Percentiles rank a stretch among this genome's conserved stretches.
phyloP scores from a whole-genome alignment of 2,113 vertebrate species.

The Felis catus region F.catus_Fca126_mat1.0 CM031420.1:128350501-128351000 shows the following conservation, averaged over 20 bases:
- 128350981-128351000: neutral
- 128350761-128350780: too few relatives aligned
- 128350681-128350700: too few relatives aligned
- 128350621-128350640: too few relatives aligned
- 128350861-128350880: neutral
- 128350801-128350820: neutral
- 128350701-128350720: too few relatives aligned
- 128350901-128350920: slow-evolving; percentile 28
- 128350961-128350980: neutral
- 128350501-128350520: slow-evolving; percentile 29
- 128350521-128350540: neutral
- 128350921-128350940: neutral
- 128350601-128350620: neutral
- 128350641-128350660: too few relatives aligned
- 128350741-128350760: too few relatives aligned
- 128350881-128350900: slow-evolving; percentile 26
- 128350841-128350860: neutral
- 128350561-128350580: neutral
- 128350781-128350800: too few relatives aligned
- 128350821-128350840: slow-evolving; percentile 27
- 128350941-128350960: neutral
- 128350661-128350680: too few relatives aligned
- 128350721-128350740: too few relatives aligned
- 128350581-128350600: slow-evolving; percentile 4
- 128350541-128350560: neutral